Base-by-base conservation (phyloP, 2,113 vertebrate species). In the Megatriorchis doriae region DNA sequence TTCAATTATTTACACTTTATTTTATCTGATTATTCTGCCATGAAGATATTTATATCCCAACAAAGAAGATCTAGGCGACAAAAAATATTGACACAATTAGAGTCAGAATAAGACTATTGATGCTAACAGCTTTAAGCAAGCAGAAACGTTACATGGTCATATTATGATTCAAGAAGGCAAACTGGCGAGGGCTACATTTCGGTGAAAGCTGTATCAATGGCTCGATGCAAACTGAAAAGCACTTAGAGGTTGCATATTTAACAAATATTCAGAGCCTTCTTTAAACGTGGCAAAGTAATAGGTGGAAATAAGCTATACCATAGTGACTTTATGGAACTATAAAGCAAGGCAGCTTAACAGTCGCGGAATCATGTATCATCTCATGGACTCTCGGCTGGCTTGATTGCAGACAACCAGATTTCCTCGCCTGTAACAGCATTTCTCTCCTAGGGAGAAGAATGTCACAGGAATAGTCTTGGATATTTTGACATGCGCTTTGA, bases 151-250 rank as follows among this genome's bases (percentile, higher is more conserved):
- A 34, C 1, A 3, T 7, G 42, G 43, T 78, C 20, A 13, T 25
- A 50, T n/a, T 58, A 45, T 19, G 47, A 70, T 82, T 86, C 68
- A 66, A 53, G 45, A 77, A 85, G 13, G 15, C 25, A 72, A 89
- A 71, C 3, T 68, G 29, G 31, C 6, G 15, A 87, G 38, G 55
- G 21, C 36, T 68, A 15, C 14, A 21, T 43, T 70, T 85, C 34
- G 18, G 11, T 48, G 53, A 68, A 58, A 90, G 31, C 21, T 77
- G 27, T 67, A 27, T 61, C 31, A 48, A 26, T 31, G 13, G 34
- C 48, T 72, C 0, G 0, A 36, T 61, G 26, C 14, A 89, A 90
- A 82, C 0, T n/a, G 40, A 82, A 67, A 70, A 75, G 20, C 13
- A 20, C 31, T 73, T 77, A 65, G 23, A 63, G 20, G 40, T 21